Conservation (phyloP, 2,113 vertebrate species). For the Centropus bengalensis region DNA sequence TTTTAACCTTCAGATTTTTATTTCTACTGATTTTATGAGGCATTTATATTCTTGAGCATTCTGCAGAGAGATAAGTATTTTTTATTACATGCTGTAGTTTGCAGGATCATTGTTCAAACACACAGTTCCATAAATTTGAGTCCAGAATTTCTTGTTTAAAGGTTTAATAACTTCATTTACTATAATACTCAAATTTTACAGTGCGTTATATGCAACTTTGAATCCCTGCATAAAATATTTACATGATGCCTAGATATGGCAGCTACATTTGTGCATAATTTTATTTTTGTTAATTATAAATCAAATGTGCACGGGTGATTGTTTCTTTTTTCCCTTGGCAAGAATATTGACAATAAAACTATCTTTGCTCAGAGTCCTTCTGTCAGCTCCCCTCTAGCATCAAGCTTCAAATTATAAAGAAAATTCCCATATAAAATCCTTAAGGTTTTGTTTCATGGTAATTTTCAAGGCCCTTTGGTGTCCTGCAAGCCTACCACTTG, state of each 20-base stretch:
- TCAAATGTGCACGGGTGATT: not conserved
- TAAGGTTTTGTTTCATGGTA: not conserved
- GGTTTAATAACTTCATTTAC: conserved; percentile 31
- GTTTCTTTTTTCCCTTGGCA: not conserved
- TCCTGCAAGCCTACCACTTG: not conserved
- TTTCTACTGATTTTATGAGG: not conserved
- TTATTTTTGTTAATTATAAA: conserved; percentile 54
- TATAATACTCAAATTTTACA: conserved; percentile 14
- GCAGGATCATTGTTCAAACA: not conserved
- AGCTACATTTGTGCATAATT: conserved; percentile 8
- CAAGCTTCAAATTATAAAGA: not conserved
- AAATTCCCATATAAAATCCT: not conserved
- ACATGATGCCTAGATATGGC: not conserved
- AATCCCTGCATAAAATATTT: conserved; percentile 35
- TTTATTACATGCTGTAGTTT: not conserved
- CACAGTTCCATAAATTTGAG: not conserved
- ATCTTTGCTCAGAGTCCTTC: not conserved
- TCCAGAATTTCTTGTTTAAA: conserved; percentile 29
- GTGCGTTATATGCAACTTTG: not conserved
- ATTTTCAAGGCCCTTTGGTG: not conserved
- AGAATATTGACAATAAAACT: not conserved
- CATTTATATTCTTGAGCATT: not conserved
- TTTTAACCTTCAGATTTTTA: conserved; percentile 1
- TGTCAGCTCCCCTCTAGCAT: not conserved
- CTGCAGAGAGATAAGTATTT: not conserved